Base-by-base conservation (phyloP, 1,140 invertebrate species). In the Macrotrachela quadricornifera region DNA sequence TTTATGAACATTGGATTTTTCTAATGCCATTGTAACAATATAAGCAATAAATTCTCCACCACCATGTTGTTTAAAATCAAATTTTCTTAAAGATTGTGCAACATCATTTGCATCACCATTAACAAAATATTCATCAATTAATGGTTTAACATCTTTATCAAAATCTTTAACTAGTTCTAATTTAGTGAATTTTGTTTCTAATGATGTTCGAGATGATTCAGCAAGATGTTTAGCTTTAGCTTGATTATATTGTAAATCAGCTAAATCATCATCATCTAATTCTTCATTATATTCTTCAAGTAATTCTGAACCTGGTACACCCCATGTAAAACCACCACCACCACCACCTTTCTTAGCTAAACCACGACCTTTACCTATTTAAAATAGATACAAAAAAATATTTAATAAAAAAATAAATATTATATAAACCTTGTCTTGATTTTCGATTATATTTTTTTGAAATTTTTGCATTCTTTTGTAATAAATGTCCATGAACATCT, bases 281-380 rank as follows among this genome's bases (percentile, higher is more conserved):
- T 85, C 82, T 59, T 84, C 85, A 68, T 85, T 85, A 42, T 53
- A 53, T 58, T 73, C 61, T 48, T 80, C 78, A 46, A 56, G 52
- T 2, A 82, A 69, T 62, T 85, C 83, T 1, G 78, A 82, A 12
- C 83, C 82, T 0, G 78, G 77, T 10, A 76, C 73, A n/a, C 83
- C 83, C 83, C 83, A 85, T 1, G 83, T 82, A 0, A 81, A 81
- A 65, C 85, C 84, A 16, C 83, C 82, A 17, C 83, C 83, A 40
- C 80, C 82, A 46, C 82, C 83, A 51, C 80, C 78, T 74, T 85
- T 85, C 63, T 85, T 85, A 4, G 82, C 80, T 51, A 84, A 67
- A 1, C 82, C 82, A 57, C 82, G 73, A 43, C 80, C 80, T 30
- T 30, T 30, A 30, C 21, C 21, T 30, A 30, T 2, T 30, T 30